These are phyloP conservation scores for Pseudocheirus occidentalis DNA, from an alignment of 2,797 vertebrate species.

Conservation along the genomic window DNA sequence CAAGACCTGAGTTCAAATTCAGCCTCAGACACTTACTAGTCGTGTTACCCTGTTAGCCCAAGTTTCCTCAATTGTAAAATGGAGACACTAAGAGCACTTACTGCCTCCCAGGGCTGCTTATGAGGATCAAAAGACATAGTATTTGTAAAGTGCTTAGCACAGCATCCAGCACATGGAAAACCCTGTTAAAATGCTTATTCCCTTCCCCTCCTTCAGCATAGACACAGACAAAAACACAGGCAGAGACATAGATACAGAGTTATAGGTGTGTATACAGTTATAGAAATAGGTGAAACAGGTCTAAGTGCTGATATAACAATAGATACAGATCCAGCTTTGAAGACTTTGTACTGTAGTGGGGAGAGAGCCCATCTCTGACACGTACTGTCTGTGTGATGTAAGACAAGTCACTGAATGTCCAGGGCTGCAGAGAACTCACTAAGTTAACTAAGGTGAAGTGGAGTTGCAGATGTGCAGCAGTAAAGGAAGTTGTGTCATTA, in stretches of 20 bases:
- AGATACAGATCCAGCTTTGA: not conserved
- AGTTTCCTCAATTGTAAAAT: not conserved
- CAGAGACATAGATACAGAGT: not conserved
- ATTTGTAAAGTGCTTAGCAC: not conserved
- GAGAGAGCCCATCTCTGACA: not conserved
- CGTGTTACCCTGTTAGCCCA: not conserved
- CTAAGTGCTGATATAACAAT: not conserved
- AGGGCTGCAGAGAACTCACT: not conserved
- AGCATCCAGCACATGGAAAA: not conserved
- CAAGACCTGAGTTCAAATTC: not conserved
- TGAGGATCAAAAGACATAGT: not conserved
- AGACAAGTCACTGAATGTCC: not conserved
- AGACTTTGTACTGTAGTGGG: not conserved
- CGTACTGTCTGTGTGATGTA: not conserved
- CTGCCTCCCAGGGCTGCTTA: not conserved
- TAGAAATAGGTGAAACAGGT: not conserved
- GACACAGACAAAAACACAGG: not conserved
- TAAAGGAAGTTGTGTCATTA: not conserved
- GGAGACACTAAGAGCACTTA: too few species aligned
- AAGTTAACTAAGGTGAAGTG: not conserved
- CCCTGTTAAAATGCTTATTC: not conserved
- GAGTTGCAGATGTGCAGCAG: not conserved
- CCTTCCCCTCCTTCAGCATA: not conserved
- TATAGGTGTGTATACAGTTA: not conserved
- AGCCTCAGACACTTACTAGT: not conserved